Conservation (phyloP, 2,797 vertebrate species). For the Xerus rutilus region DNA sequence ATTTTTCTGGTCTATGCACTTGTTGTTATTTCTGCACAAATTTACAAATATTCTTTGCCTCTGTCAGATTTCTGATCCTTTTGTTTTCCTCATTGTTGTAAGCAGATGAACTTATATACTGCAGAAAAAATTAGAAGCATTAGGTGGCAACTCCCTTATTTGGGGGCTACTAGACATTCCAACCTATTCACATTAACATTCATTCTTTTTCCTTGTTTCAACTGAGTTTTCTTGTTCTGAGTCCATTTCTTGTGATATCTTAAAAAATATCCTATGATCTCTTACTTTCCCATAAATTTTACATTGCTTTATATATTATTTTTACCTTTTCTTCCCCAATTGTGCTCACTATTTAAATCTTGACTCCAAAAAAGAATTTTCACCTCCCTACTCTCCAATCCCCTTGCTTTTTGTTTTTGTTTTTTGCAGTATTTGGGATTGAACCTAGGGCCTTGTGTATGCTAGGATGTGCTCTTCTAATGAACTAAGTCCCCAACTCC, state of each 20-base stretch:
- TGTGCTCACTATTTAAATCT: neutral
- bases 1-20: neutral
- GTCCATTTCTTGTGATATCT: neutral
- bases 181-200: neutral
- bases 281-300: constrained; percentile 16
- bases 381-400: too few species aligned
- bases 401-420: neutral
- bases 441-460: neutral
- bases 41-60: neutral
- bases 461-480: neutral
- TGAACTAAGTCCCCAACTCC: neutral
- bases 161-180: neutral
- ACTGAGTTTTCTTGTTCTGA: neutral
- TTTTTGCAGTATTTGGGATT: neutral
- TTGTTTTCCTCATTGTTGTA: neutral
- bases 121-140: neutral
- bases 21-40: neutral
- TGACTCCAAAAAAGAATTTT: neutral
- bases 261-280: neutral
- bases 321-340: neutral
- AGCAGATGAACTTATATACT: neutral
- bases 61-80: neutral
- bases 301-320: neutral
- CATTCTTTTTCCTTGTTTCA: neutral
- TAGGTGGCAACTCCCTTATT: neutral